Evolutionary conservation across 92 coral and sea anemone genomes (phyloP).

Genomic region (Epizoanthus illoricatus): DNA sequence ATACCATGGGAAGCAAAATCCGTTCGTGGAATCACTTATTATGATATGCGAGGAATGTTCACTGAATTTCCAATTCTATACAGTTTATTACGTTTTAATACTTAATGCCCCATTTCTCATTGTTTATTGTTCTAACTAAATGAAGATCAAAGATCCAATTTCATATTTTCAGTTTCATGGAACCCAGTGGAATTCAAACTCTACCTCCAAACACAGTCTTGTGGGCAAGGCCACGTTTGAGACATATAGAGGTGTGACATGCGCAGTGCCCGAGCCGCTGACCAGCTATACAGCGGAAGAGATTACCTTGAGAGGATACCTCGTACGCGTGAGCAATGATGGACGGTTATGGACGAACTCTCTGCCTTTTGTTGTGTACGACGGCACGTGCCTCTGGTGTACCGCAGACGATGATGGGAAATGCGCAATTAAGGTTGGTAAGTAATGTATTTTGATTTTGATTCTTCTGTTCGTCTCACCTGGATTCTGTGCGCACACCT

Average conservation of each 20-base stretch:
- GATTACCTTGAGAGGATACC: conserved; percentile 58
- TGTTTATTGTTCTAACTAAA: too few species aligned
- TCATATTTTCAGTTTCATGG: conserved; percentile 23
- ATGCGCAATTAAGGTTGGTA: conserved; percentile 91
- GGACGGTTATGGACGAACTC: conserved; percentile 86
- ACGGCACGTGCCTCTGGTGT: conserved; percentile 78
- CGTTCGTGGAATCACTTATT: too few species aligned
- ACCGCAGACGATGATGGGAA: conserved; percentile 28
- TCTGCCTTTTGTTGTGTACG: conserved; percentile 52
- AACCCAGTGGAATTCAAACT: conserved; percentile 23
- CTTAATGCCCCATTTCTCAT: too few species aligned
- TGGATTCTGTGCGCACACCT: too few species aligned
- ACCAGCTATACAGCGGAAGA: conserved; percentile 30
- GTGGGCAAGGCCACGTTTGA: conserved; percentile 74
- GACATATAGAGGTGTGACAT: conserved; percentile 83
- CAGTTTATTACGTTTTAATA: too few species aligned
- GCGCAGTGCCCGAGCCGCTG: conserved; percentile 65
- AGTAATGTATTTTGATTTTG: conserved; percentile 42
- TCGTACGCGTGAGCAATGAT: conserved; percentile 83
- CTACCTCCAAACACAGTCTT: conserved; percentile 47
- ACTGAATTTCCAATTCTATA: too few species aligned
- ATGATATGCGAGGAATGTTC: too few species aligned
- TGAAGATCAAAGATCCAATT: neutral
- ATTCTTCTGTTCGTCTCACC: neutral
- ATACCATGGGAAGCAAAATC: too few species aligned